These are phyloP conservation scores for Hydroisotoma schaefferi DNA, from an alignment of 2,888 invertebrate genomes.

Conservation along the genomic window DNA sequence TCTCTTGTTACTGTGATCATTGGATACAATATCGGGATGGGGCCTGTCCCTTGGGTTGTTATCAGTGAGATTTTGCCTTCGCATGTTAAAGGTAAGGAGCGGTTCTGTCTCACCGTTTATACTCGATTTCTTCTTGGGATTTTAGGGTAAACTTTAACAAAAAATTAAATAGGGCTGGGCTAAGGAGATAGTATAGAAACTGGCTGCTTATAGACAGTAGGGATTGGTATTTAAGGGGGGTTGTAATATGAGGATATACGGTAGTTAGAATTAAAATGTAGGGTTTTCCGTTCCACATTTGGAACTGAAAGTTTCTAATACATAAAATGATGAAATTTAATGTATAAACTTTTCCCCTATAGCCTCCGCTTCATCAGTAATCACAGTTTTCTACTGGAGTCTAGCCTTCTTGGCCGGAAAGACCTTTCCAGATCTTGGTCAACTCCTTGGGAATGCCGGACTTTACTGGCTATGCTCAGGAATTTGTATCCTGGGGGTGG, in stretches of 20 bases:
- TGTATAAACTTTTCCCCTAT: conserved; percentile 6
- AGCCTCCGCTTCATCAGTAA: conserved; percentile 28
- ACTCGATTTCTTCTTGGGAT: too few species aligned
- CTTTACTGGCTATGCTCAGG: conserved; percentile 29
- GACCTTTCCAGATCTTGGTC: conserved; percentile 28
- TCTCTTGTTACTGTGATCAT: conserved; percentile 30
- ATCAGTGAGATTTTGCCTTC: conserved; percentile 36
- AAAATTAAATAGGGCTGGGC: too few species aligned
- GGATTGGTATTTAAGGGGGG: too few species aligned
- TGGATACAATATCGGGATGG: conserved; percentile 39
- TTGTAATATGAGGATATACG: too few species aligned
- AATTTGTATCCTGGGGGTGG: conserved; percentile 17
- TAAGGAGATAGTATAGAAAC: too few species aligned
- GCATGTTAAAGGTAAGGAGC: conserved; percentile 36
- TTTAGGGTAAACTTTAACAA: too few species aligned
- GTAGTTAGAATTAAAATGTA: too few species aligned
- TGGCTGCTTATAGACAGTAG: too few species aligned
- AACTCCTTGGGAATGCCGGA: conserved; percentile 19
- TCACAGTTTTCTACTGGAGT: conserved; percentile 33
- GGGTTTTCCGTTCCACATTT: too few species aligned
- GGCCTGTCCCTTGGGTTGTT: conserved; percentile 40
- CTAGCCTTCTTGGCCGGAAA: conserved; percentile 30
- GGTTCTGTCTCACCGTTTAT: too few species aligned
- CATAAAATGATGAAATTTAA: too few species aligned
- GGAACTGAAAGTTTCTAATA: background rate